phyloP scores from a whole-genome alignment of 1,140 invertebrate genomes.

The Phenacoccus solenopsis region DNA sequence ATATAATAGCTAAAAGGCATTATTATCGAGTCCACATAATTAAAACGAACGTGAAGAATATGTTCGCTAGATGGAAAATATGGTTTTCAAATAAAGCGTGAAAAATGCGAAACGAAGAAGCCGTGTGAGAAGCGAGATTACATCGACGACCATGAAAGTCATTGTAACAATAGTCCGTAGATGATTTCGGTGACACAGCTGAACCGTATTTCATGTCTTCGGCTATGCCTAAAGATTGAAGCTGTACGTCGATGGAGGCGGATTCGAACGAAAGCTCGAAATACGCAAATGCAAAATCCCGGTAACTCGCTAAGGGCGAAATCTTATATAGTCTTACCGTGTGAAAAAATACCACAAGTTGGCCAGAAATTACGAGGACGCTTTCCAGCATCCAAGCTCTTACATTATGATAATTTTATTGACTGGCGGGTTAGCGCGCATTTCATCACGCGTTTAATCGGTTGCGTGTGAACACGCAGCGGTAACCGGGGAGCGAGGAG shows the following conservation, averaged over 20 bases:
- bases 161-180: not conserved
- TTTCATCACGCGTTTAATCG: not conserved
- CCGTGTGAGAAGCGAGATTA: not conserved
- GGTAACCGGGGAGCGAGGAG: not conserved
- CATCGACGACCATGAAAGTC: not conserved
- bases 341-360: not conserved
- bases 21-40: not conserved
- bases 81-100: not conserved
- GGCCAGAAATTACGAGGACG: not conserved
- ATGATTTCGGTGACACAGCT: not conserved
- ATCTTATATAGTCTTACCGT: no score
- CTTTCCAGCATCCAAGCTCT: not conserved
- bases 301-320: not conserved
- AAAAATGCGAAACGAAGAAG: conserved; percentile 1
- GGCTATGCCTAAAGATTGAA: no score
- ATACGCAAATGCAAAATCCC: not conserved
- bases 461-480: not conserved
- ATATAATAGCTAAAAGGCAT: not conserved
- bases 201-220: no score
- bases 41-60: conserved; percentile 2
- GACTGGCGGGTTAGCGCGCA: not conserved
- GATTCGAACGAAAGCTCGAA: not conserved
- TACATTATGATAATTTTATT: not conserved
- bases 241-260: no score
- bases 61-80: not conserved